These are phyloP conservation scores for Sinohyriopsis cumingii DNA, from an alignment of 2,888 invertebrate species.

Conservation along the genomic window DNA sequence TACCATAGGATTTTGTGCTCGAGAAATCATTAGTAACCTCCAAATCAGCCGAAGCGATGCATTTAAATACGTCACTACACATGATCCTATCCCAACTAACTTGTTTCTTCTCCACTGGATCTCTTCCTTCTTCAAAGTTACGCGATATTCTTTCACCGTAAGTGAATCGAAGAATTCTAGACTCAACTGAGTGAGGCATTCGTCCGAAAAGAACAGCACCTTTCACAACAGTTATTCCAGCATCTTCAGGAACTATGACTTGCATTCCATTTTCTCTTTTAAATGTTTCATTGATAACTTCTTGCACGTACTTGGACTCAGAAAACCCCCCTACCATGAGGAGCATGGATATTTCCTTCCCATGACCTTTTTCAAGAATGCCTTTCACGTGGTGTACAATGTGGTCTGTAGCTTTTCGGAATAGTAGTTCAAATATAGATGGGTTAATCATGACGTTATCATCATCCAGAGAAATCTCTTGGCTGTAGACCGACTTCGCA, in stretches of 20 bases:
- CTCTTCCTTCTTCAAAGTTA: conserved; percentile 2
- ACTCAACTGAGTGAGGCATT: conserved; percentile 7
- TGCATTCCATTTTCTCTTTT: neutral
- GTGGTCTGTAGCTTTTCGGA: conserved; percentile 9
- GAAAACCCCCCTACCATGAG: conserved; percentile 26
- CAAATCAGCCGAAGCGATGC: too few relatives aligned
- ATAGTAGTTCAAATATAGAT: conserved; percentile 5
- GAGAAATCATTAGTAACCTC: too few relatives aligned
- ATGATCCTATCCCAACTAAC: neutral
- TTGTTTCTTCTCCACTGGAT: conserved; percentile 7
- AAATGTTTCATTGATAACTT: conserved; percentile 8
- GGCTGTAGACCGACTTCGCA: conserved; percentile 2
- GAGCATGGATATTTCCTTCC: conserved; percentile 13
- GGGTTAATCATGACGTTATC: conserved; percentile 11
- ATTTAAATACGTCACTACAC: conserved; percentile 15
- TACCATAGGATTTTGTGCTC: too few relatives aligned
- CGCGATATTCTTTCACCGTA: conserved; percentile 20
- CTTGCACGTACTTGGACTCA: conserved; percentile 19
- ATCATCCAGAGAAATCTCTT: conserved; percentile 5
- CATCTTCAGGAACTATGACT: conserved; percentile 13
- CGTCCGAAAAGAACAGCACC: conserved; percentile 21
- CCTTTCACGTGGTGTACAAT: conserved; percentile 12
- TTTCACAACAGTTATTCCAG: conserved; percentile 20
- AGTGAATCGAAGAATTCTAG: conserved; percentile 11
- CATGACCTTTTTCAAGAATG: conserved; percentile 10